Conservation (phyloP, 2,113 vertebrate species). For the Syngnathus floridae region DNA sequence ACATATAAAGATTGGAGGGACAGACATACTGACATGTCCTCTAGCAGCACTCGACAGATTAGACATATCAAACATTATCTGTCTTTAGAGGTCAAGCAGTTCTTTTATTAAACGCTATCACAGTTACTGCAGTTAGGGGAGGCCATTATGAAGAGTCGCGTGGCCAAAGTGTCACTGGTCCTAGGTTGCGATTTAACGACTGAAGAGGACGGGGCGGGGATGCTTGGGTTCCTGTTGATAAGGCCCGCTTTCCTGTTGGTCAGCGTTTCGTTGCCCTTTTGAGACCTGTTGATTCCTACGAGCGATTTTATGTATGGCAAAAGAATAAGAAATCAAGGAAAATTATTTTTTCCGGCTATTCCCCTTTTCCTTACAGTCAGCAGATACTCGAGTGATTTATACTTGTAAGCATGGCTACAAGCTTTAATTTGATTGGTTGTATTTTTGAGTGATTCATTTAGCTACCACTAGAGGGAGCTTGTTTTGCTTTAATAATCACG, state of each 20-base stretch:
- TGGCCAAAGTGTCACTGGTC: constrained; percentile 12
- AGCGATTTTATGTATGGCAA: background rate
- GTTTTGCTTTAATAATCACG: too few relatives aligned
- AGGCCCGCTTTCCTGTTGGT: constrained; percentile 49
- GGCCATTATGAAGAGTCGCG: background rate
- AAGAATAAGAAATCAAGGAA: too few relatives aligned
- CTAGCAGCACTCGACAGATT: constrained; percentile 26
- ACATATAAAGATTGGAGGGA: background rate
- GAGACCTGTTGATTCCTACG: background rate
- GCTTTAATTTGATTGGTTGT: too few relatives aligned
- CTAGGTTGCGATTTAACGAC: constrained; percentile 22
- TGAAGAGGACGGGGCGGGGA: constrained; percentile 35
- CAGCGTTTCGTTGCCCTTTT: constrained; percentile 1
- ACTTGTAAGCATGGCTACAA: constrained; percentile 1
- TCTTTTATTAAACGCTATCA: constrained; percentile 4
- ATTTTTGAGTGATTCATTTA: too few relatives aligned
- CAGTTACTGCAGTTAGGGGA: background rate
- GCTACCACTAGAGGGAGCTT: too few relatives aligned
- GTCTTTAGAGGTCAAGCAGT: constrained; percentile 5
- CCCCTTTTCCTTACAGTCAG: constrained; percentile 15
- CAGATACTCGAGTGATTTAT: constrained; percentile 29
- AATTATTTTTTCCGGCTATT: background rate
- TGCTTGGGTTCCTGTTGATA: constrained; percentile 60
- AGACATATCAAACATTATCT: constrained; percentile 35
- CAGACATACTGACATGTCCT: constrained; percentile 29